These are phyloP conservation scores for Akabosia matsudoensis DNA, from an alignment of 1,140 invertebrate species.

Conservation along the genomic window DNA sequence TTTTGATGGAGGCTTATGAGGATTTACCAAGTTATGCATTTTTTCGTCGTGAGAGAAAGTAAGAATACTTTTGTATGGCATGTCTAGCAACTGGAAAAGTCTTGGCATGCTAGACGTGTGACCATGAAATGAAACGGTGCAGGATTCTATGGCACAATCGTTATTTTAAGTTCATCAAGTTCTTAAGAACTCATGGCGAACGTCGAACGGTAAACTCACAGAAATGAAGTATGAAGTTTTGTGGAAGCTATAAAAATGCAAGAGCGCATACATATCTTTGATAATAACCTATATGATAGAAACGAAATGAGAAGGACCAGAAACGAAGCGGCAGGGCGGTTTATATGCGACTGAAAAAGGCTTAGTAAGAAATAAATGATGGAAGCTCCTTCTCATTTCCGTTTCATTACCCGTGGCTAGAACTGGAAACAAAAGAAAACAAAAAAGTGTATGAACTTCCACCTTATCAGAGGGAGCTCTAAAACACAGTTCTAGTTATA, in stretches of 20 bases:
- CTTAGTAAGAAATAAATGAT: constrained; percentile 5
- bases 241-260: constrained; percentile 1
- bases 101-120: neutral
- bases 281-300: neutral
- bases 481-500: neutral
- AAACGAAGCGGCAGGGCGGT: too few relatives aligned
- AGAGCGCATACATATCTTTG: neutral
- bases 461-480: too few relatives aligned
- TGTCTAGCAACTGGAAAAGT: neutral
- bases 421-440: neutral
- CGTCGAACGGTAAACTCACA: too few relatives aligned
- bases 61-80: neutral
- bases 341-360: too few relatives aligned
- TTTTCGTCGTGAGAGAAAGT: neutral
- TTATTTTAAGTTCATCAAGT: neutral
- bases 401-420: constrained; percentile 1
- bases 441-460: neutral
- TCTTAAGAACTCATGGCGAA: too few relatives aligned
- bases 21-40: constrained; percentile 11
- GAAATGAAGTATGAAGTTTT: neutral
- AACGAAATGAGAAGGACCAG: too few relatives aligned
- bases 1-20: neutral
- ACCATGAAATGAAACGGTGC: too few relatives aligned
- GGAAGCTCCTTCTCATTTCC: constrained; percentile 2
- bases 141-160: constrained; percentile 3